These are phyloP conservation scores for Peromyscus aztecus DNA, from an alignment of 2,797 vertebrate genomes.

Conservation along the genomic window DNA sequence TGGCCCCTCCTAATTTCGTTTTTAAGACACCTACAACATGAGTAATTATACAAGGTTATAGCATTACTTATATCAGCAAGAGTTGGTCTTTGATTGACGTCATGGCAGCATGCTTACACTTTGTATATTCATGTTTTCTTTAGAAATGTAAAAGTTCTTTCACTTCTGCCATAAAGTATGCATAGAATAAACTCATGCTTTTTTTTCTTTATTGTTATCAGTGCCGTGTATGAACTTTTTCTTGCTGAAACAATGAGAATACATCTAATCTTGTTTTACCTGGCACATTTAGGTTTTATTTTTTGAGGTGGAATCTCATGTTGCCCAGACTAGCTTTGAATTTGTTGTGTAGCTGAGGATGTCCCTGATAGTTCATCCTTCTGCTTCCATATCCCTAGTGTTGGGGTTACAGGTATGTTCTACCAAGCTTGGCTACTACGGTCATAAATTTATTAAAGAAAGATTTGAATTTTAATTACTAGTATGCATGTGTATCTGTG, in stretches of 20 bases:
- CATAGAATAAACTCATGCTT: not conserved
- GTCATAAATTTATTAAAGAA: not conserved
- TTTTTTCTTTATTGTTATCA: not conserved
- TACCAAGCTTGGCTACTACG: not conserved
- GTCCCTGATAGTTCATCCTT: not conserved
- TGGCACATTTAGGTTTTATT: not conserved
- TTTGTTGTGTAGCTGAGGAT: not conserved
- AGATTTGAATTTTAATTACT: not conserved
- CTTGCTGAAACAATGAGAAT: not conserved
- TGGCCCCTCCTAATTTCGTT: slow-evolving; percentile 13
- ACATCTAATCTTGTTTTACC: not conserved
- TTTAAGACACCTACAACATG: not conserved
- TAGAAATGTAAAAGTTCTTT: slow-evolving; percentile 15
- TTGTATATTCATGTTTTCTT: not conserved
- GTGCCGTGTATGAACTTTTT: not conserved
- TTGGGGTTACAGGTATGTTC: not conserved
- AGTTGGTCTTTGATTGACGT: not conserved
- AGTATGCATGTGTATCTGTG: not conserved
- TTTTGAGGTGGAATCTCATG: not conserved
- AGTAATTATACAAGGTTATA: not conserved
- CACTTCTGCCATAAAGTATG: not conserved
- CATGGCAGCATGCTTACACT: slow-evolving; percentile 1
- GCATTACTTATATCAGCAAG: not conserved
- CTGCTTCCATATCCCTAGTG: not conserved
- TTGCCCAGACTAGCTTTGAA: not conserved